These are phyloP conservation scores for Allophyes oxyacanthae DNA, from an alignment of 2,888 invertebrate species.

Conservation along the genomic window DNA sequence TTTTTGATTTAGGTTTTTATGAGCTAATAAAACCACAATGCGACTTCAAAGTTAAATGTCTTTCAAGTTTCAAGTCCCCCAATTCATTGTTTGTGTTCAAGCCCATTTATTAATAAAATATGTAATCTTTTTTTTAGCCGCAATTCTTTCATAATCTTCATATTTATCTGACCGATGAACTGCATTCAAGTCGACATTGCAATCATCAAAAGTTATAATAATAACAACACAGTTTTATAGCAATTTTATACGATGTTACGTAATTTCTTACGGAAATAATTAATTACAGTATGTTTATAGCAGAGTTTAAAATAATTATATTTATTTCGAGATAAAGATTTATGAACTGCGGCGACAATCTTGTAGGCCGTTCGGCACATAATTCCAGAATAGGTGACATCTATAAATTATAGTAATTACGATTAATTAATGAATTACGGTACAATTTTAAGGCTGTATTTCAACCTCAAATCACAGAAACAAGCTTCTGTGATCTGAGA, in stretches of 20 bases:
- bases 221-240: not conserved
- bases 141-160: not conserved
- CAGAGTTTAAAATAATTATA: not conserved
- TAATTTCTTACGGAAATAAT: slow-evolving; percentile 13
- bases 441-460: too few relatives aligned
- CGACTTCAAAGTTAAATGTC: too few relatives aligned
- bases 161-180: slow-evolving; percentile 10
- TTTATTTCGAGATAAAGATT: slow-evolving; percentile 9
- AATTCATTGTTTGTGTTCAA: too few relatives aligned
- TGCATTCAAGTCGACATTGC: not conserved
- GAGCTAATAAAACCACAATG: too few relatives aligned
- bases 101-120: too few relatives aligned
- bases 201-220: not conserved
- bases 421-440: too few relatives aligned
- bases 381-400: slow-evolving; percentile 1
- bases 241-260: slow-evolving; percentile 9
- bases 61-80: too few relatives aligned
- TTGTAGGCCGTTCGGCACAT: not conserved
- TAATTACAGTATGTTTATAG: slow-evolving; percentile 4
- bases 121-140: too few relatives aligned
- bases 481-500: too few relatives aligned
- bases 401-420: not conserved
- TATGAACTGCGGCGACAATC: slow-evolving; percentile 8
- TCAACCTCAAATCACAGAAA: too few relatives aligned
- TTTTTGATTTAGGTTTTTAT: too few relatives aligned